phyloP scores from a whole-genome alignment of 2,797 vertebrate species.

The Melanotaenia nigrans region DNA sequence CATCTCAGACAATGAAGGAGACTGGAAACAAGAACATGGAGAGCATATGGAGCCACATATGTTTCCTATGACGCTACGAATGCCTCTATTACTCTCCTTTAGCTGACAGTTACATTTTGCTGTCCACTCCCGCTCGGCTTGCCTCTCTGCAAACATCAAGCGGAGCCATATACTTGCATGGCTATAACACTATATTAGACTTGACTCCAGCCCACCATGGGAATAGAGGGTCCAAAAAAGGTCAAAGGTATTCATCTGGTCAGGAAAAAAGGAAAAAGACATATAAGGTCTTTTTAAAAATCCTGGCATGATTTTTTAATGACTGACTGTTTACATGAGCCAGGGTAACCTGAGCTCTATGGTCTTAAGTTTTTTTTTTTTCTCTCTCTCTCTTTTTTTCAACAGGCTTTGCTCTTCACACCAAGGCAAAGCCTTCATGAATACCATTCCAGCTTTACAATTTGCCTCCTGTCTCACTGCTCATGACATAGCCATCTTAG shows the following conservation, averaged over 20 bases:
- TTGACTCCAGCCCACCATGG: conserved; percentile 65
- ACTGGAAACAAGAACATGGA: conserved; percentile 73
- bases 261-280: conserved; percentile 46
- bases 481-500: conserved; percentile 44
- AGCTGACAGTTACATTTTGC: conserved; percentile 81
- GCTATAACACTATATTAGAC: conserved; percentile 76
- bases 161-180: conserved; percentile 62
- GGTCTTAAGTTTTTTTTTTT: conserved; percentile 69
- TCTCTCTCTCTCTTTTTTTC: conserved; percentile 39
- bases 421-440: conserved; percentile 73
- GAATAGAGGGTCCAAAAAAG: conserved; percentile 67
- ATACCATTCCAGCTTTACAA: conserved; percentile 67
- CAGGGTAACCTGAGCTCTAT: conserved; percentile 77
- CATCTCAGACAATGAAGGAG: conserved; percentile 79
- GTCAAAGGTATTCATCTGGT: conserved; percentile 74
- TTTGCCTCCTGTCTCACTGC: conserved; percentile 38
- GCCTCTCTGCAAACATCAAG: conserved; percentile 71
- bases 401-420: conserved; percentile 75
- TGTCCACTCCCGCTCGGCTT: conserved; percentile 69
- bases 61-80: conserved; percentile 82
- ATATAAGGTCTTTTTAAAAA: conserved; percentile 53
- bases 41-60: conserved; percentile 84
- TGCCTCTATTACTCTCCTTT: conserved; percentile 82
- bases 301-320: conserved; percentile 77
- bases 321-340: conserved; percentile 79